phyloP scores from a whole-genome alignment of 2,888 invertebrate genomes.

The Sinotaia quadrata region DNA sequence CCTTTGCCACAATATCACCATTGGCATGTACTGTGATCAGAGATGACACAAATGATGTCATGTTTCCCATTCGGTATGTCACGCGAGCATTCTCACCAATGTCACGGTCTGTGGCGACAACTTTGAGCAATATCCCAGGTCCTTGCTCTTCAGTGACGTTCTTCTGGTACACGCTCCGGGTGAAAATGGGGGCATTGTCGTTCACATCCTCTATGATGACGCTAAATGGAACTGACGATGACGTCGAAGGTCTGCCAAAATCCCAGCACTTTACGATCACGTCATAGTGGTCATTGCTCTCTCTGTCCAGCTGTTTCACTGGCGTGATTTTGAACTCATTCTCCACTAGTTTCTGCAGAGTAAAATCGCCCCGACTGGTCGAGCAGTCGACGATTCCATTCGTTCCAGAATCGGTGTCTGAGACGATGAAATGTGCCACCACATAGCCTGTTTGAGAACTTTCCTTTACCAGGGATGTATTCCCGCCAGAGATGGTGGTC shows the following conservation, averaged over 20 bases:
- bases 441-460: conserved; percentile 59
- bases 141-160: conserved; percentile 61
- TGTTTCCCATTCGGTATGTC: conserved; percentile 47
- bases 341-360: conserved; percentile 50
- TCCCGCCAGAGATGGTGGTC: conserved; percentile 31
- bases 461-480: conserved; percentile 44
- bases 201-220: conserved; percentile 64
- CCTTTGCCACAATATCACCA: conserved; percentile 52
- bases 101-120: conserved; percentile 61
- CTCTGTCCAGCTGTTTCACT: conserved; percentile 54
- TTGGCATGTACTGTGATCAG: conserved; percentile 29
- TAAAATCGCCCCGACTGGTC: conserved; percentile 45
- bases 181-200: conserved; percentile 62
- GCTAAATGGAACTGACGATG: conserved; percentile 47
- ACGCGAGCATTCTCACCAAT: conserved; percentile 53
- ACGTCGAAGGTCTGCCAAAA: conserved; percentile 54
- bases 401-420: conserved; percentile 63
- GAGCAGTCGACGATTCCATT: conserved; percentile 60
- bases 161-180: conserved; percentile 43
- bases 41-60: conserved; percentile 25
- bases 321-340: conserved; percentile 55
- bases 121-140: conserved; percentile 49
- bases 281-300: conserved; percentile 46
- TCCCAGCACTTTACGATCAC: conserved; percentile 60
- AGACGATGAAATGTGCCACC: conserved; percentile 64